Evolutionary conservation across 2,113 vertebrate species (phyloP).

Genomic region (Corynorhinus townsendii): DNA sequence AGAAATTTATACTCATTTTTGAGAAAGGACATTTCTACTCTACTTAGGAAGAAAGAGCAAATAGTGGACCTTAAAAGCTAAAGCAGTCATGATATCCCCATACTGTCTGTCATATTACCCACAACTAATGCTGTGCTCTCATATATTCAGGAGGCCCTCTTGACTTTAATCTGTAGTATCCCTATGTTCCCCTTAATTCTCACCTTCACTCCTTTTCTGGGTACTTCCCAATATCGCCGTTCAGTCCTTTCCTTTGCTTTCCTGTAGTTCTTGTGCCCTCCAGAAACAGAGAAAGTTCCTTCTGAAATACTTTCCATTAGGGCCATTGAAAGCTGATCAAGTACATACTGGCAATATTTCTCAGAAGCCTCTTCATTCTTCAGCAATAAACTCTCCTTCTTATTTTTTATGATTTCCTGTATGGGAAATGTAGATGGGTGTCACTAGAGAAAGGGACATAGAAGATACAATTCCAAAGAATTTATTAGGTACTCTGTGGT

Average conservation of each 20-base stretch:
- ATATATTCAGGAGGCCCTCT: neutral
- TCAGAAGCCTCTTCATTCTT: neutral
- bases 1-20: neutral
- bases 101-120: neutral
- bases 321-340: neutral
- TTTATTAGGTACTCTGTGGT: too few species aligned
- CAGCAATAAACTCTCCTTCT: neutral
- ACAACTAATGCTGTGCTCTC: neutral
- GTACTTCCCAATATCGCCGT: neutral
- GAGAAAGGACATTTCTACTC: neutral
- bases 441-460: neutral
- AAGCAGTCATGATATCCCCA: neutral
- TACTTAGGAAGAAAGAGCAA: neutral
- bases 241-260: neutral
- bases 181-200: neutral
- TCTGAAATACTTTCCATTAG: neutral
- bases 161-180: neutral
- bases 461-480: neutral
- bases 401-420: slow-evolving; percentile 4
- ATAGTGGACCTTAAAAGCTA: neutral
- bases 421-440: neutral
- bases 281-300: neutral
- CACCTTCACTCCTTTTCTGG: neutral
- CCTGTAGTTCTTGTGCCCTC: neutral
- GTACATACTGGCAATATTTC: neutral